Evolutionary conservation across 2,888 invertebrate species (phyloP), one percentile per base, ranked within the genome.

Genomic region (Nymphalis c-album): DNA sequence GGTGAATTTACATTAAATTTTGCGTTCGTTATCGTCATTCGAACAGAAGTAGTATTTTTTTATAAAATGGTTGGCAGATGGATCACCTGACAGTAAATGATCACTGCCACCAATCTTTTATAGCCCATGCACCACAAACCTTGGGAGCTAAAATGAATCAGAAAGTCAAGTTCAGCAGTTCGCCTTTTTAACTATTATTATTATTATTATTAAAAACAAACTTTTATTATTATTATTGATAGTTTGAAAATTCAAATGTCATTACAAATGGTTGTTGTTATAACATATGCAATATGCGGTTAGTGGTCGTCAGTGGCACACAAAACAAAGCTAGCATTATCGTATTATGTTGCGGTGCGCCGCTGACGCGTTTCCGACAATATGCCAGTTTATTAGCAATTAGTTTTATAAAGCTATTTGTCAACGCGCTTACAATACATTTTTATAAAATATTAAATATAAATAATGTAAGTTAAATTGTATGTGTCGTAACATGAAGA

Each of bases 261-360:
- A 50, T 50, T 50, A 3, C 20, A 50, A 50, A 50, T 50, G 50
- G 50, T 20, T 2, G 50, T 18, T 50, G 50, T n/a, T 50, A 50
- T 18, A 50, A 50, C 50, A 18, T 13, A 20, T 18, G 50, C 50
- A 50, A 50, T 50, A 53, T 69, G 73, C 63, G 72, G 73, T 73
- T 58, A 61, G 65, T 62, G 63, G 67, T 63, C 26, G 58, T 50
- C 67, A 63, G 69, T 58, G 64, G 63, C 67, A 67, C 53, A 64
- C 64, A 68, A 53, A 70, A 69, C 72, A 69, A 71, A 65, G 65
- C 72, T 63, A 50, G 60, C 62, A 60, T 71, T 63, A 69, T 67
- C 47, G 60, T 51, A 63, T 71, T 72, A 73, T 64, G 66, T 63
- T 69, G 68, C 55, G 67, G 67, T 47, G 35, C 22, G 50, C 59